Percentiles rank a stretch among this genome's conserved stretches.
phyloP scores from a whole-genome alignment of 1,140 invertebrate genomes.

The Aphis gossypii region DNA sequence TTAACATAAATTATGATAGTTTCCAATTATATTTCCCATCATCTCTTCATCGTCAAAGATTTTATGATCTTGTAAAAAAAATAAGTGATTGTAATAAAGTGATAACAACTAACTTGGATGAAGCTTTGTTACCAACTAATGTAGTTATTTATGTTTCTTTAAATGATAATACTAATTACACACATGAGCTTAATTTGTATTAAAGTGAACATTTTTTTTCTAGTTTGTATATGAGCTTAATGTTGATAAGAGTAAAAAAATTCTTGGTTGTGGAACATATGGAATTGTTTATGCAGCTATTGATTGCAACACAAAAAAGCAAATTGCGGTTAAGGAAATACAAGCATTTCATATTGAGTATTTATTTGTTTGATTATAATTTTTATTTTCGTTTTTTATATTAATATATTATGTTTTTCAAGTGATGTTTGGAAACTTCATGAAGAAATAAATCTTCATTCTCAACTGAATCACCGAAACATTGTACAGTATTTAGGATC shows the following conservation, averaged over 20 bases:
- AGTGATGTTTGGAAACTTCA: constrained; percentile 96
- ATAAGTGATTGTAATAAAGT: constrained; percentile 86
- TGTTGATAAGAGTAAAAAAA: constrained; percentile 83
- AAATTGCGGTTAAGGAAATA: constrained; percentile 98
- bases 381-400: not conserved
- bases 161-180: not conserved
- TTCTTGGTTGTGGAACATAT: constrained; percentile 95
- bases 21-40: constrained; percentile 99
- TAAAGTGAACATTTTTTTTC: constrained; percentile 62
- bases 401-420: constrained; percentile 57
- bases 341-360: constrained; percentile 92
- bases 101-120: constrained; percentile 82
- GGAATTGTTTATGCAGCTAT: constrained; percentile 94
- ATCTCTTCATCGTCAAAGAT: constrained; percentile 79
- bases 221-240: constrained; percentile 97
- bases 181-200: not conserved
- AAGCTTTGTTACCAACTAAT: constrained; percentile 74
- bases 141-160: constrained; percentile 64
- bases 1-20: constrained; percentile 97
- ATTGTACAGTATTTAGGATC: constrained; percentile 98
- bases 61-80: constrained; percentile 82
- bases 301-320: constrained; percentile 92
- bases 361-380: constrained; percentile 40
- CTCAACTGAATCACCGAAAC: constrained; percentile 92
- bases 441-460: constrained; percentile 98